Evolutionary conservation across 2,113 vertebrate genomes (phyloP).

Genomic region (Datnioides undecimradiatus): DNA sequence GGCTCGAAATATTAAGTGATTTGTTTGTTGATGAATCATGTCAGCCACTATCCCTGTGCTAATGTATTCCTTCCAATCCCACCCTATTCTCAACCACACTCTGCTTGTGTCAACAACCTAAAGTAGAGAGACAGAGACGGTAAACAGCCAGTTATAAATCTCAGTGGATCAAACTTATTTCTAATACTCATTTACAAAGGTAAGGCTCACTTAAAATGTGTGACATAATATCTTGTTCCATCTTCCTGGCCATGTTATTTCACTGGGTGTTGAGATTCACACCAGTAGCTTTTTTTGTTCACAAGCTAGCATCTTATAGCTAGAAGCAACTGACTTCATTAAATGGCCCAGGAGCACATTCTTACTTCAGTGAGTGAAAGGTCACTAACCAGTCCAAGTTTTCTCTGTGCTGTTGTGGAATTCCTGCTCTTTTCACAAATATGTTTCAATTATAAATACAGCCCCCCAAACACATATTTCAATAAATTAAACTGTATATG

Average conservation of each 20-base stretch:
- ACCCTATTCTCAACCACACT: neutral
- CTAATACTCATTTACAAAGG: constrained; percentile 9
- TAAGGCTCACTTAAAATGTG: neutral
- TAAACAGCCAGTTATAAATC: neutral
- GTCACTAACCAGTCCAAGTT: neutral
- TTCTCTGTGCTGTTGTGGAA: neutral
- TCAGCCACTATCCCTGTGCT: neutral
- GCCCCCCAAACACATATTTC: neutral
- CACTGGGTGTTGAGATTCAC: constrained; percentile 27
- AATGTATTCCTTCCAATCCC: constrained; percentile 1
- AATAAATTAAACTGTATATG: constrained; percentile 12
- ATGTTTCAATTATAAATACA: constrained; percentile 34
- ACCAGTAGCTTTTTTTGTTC: constrained; percentile 5
- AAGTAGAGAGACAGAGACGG: neutral
- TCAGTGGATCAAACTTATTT: constrained; percentile 7
- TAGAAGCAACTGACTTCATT: constrained; percentile 18
- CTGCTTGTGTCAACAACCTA: constrained; percentile 2
- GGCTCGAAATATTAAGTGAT: neutral
- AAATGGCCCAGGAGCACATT: neutral
- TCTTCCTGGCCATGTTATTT: neutral
- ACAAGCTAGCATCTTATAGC: neutral
- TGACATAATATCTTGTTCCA: constrained; percentile 3
- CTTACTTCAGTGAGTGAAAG: neutral
- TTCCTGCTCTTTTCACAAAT: constrained; percentile 6
- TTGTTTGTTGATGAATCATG: constrained; percentile 1